A percentile compares a stretch with the other conserved stretches of the same genome.
These are phyloP conservation scores for Stichodactyla mertensii DNA, from an alignment of 64 coral and sea anemone species.

Conservation along the genomic window DNA sequence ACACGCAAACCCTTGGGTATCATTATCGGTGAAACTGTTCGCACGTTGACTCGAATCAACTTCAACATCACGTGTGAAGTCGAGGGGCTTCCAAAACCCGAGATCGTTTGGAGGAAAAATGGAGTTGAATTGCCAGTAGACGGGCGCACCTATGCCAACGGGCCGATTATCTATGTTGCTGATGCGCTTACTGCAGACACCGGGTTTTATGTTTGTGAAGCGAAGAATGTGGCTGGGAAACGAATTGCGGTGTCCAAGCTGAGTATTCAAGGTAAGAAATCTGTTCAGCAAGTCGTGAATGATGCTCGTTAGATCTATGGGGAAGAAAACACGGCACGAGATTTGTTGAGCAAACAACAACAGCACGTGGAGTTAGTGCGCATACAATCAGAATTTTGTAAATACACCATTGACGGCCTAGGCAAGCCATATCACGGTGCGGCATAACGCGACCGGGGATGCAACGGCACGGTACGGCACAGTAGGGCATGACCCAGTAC, in stretches of 20 bases:
- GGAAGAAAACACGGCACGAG: no score
- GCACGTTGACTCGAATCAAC: constrained; percentile 17
- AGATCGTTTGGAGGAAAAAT: constrained; percentile 51
- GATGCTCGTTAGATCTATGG: no score
- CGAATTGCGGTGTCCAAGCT: constrained; percentile 8
- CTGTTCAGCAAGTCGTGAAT: no score
- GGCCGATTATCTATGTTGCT: constrained; percentile 10
- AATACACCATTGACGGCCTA: no score
- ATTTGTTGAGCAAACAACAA: no score
- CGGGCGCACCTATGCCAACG: constrained; percentile 4
- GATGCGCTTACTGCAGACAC: constrained; percentile 1
- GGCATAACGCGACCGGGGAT: no score
- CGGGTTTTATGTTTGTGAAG: constrained; percentile 20
- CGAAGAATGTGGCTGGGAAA: neutral
- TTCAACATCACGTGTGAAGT: constrained; percentile 29
- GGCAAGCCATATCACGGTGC: no score
- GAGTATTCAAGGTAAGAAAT: neutral
- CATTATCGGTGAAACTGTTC: constrained; percentile 13
- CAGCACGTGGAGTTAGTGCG: no score
- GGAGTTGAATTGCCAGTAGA: constrained; percentile 25
- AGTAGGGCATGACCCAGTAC: no score
- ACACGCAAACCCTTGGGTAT: constrained; percentile 3
- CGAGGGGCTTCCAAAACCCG: constrained; percentile 33
- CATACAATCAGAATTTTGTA: no score
- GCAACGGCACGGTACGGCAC: no score